Percentiles rank a stretch among this genome's conserved stretches.
phyloP scores from a whole-genome alignment of 1,140 invertebrate genomes.

The Dendroctonus ponderosae region DNA sequence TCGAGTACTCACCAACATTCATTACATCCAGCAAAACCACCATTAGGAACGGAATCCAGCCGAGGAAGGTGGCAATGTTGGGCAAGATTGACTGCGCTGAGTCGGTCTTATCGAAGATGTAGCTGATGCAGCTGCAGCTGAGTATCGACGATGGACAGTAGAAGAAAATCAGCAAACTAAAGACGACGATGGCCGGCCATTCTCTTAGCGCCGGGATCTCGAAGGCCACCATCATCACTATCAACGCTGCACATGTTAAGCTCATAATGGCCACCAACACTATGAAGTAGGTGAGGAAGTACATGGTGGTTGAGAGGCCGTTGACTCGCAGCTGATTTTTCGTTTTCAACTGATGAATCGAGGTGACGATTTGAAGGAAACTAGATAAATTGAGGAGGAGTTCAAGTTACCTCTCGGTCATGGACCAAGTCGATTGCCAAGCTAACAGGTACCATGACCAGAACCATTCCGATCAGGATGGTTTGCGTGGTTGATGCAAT shows the following conservation, averaged over 20 bases:
- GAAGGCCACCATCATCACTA: constrained; percentile 68
- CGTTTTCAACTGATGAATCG: constrained; percentile 67
- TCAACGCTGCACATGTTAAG: constrained; percentile 64
- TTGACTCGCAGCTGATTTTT: constrained; percentile 82
- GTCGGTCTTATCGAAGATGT: constrained; percentile 79
- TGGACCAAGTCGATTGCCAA: constrained; percentile 79
- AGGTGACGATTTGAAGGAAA: not conserved
- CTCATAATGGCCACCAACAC: constrained; percentile 69
- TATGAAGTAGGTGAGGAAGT: constrained; percentile 75
- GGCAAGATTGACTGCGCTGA: constrained; percentile 76
- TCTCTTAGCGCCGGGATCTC: constrained; percentile 66
- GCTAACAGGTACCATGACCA: constrained; percentile 71
- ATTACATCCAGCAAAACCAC: constrained; percentile 69
- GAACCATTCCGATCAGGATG: constrained; percentile 75
- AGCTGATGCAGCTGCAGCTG: constrained; percentile 73
- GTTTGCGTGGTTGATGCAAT: constrained; percentile 68
- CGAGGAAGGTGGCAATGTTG: constrained; percentile 71
- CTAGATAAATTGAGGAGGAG: not conserved
- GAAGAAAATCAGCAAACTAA: constrained; percentile 66
- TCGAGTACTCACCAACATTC: constrained; percentile 58
- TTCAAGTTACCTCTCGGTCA: constrained; percentile 70
- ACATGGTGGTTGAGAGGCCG: constrained; percentile 73
- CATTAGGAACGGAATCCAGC: constrained; percentile 71
- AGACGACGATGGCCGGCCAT: constrained; percentile 66
- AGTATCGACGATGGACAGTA: constrained; percentile 75